These are phyloP conservation scores for Nineta flava DNA, from an alignment of 2,888 invertebrate species.

Conservation along the genomic window DNA sequence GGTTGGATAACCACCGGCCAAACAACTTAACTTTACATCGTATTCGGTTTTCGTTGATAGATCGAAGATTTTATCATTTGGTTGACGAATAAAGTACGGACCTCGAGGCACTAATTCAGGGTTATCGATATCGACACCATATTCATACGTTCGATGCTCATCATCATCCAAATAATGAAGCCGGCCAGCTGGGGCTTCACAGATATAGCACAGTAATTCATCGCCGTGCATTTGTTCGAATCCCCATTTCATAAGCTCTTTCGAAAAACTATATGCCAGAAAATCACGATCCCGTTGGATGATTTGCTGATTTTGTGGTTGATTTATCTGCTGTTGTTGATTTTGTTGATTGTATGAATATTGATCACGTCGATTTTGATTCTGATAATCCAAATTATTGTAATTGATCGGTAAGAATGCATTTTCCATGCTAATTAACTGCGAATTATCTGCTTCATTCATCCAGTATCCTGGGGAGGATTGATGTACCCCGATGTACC, in stretches of 20 bases:
- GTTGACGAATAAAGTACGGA: slow-evolving; percentile 77
- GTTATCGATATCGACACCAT: slow-evolving; percentile 70
- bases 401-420: slow-evolving; percentile 55
- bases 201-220: slow-evolving; percentile 67
- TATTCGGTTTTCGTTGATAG: slow-evolving; percentile 37
- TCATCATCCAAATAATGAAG: slow-evolving; percentile 55
- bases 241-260: slow-evolving; percentile 63
- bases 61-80: slow-evolving; percentile 70
- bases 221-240: slow-evolving; percentile 64
- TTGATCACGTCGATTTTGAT: slow-evolving; percentile 1
- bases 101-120: slow-evolving; percentile 70
- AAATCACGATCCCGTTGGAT: slow-evolving; percentile 36
- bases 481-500: slow-evolving; percentile 73
- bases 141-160: slow-evolving; percentile 67
- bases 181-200: slow-evolving; percentile 66
- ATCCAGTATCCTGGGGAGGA: slow-evolving; percentile 60
- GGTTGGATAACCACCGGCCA: slow-evolving; percentile 76
- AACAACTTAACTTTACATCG: slow-evolving; percentile 35
- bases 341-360: slow-evolving; percentile 13
- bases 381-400: slow-evolving; percentile 40
- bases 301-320: too few relatives aligned
- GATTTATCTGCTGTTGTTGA: too few relatives aligned
- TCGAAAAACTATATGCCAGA: slow-evolving; percentile 59
- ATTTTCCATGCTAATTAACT: slow-evolving; percentile 61
- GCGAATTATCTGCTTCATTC: slow-evolving; percentile 70